Evolutionary conservation across 2,113 vertebrate genomes (phyloP).

Genomic region (Eurypyga helias): DNA sequence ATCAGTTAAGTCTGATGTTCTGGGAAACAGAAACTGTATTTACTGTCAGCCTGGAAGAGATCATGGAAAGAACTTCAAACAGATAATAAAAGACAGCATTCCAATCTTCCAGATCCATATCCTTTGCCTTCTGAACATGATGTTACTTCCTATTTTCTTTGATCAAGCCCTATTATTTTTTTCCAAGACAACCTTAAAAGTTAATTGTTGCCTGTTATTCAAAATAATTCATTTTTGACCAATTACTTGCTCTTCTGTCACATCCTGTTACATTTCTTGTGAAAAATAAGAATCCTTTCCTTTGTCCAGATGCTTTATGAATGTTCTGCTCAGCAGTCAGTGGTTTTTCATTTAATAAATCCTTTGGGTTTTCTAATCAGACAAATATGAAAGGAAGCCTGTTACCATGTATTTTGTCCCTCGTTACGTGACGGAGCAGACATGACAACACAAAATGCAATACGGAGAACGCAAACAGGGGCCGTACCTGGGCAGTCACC

Average conservation of each 20-base stretch:
- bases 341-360: neutral
- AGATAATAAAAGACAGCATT: neutral
- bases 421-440: neutral
- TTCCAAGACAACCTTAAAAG: neutral
- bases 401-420: neutral
- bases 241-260: neutral
- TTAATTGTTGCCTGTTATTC: neutral
- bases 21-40: neutral
- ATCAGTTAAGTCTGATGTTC: neutral
- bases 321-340: neutral
- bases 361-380: neutral
- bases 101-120: neutral
- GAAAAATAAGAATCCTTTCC: neutral
- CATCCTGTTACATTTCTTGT: neutral
- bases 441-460: neutral
- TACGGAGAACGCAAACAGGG: neutral
- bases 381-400: neutral
- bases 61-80: neutral
- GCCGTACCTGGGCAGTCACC: slow-evolving; percentile 87
- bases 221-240: neutral
- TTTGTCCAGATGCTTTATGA: neutral
- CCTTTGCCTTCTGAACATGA: neutral
- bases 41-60: neutral
- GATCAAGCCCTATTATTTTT: neutral
- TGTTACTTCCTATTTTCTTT: neutral